Base-by-base conservation (phyloP, 2,113 vertebrate species). In the Telmatochromis sp. region DNA sequence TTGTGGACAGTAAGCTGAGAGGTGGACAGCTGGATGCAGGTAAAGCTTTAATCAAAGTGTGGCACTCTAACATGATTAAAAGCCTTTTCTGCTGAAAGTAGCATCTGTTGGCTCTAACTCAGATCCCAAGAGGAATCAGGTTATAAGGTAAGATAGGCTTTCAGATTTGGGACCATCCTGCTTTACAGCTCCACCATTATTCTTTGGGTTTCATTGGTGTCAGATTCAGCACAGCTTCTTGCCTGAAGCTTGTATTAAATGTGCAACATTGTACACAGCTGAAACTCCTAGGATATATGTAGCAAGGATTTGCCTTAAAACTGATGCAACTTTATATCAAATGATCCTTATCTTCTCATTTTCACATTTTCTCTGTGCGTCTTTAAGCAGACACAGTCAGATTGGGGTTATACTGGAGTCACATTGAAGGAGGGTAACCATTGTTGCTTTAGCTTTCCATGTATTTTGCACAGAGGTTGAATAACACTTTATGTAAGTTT, bases 401-500 rank as follows among this genome's bases (percentile, higher is more conserved):
- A 45, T 81, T 58, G 79, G 80, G 33, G 84, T 89, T 15, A 37
- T 45, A 28, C 49, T 47, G 60, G 63, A 89, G 83, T 84, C 88
- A 53, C 80, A 84, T 81, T 57, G 55, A 89, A 78, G 60, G 80
- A 88, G 86, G 73, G 26, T 19, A 80, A 86, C 54, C 80, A 84
- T 90, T 89, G 86, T 92, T 88, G 47, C 57, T 13, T n/a, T 75
- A 58, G 86, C 87, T 78, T 82, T 88, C 23, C 84, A 31, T 79
- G 21, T 47, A 40, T 81, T 55, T 88, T 65, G 40, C 75, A 6
- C 91, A 68, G 6, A 68, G 82, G 49, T 91, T 92, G 87, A 88
- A 91, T 94, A 84, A 87, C 58, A 6, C 90, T 87, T 82, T 92
- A 83, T 87, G 40, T 86, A 90, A 90, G 89, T 88, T 80, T 54